Percentiles rank a stretch among this genome's conserved stretches.
Evolutionary conservation across 2,113 vertebrate genomes (phyloP).

Genomic region (Pedetes capensis): DNA sequence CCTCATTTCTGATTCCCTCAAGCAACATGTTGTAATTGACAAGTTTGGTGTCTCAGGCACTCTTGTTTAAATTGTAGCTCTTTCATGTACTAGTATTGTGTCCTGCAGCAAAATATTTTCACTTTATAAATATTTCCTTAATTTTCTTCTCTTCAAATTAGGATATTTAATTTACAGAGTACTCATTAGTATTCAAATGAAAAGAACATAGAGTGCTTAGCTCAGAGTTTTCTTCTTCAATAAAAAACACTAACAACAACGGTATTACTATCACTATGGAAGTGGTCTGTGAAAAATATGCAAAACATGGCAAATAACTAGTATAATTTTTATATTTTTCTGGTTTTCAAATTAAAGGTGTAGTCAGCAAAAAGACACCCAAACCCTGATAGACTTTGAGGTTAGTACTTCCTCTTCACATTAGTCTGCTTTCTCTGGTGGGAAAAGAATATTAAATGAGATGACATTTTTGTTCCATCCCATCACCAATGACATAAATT

Average conservation of each 20-base stretch:
- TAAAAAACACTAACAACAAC: not conserved
- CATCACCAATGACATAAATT: not conserved
- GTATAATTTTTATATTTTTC: not conserved
- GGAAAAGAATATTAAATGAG: not conserved
- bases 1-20: not conserved
- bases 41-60: not conserved
- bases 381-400: not conserved
- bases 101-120: not conserved
- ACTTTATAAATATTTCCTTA: not conserved
- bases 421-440: not conserved
- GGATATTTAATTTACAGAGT: not conserved
- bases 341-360: not conserved
- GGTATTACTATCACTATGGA: not conserved
- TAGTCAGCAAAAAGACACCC: not conserved
- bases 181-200: slow-evolving; percentile 1
- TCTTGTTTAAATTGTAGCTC: not conserved
- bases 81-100: not conserved
- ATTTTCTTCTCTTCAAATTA: not conserved
- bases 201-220: not conserved
- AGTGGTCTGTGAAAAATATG: not conserved
- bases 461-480: not conserved
- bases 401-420: not conserved
- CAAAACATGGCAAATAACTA: not conserved
- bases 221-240: not conserved
- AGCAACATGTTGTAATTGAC: not conserved